A percentile compares a stretch with the other conserved stretches of the same genome.
Conservation (phyloP, 2,888 invertebrate genomes). For the Drosophila formosana region DNA sequence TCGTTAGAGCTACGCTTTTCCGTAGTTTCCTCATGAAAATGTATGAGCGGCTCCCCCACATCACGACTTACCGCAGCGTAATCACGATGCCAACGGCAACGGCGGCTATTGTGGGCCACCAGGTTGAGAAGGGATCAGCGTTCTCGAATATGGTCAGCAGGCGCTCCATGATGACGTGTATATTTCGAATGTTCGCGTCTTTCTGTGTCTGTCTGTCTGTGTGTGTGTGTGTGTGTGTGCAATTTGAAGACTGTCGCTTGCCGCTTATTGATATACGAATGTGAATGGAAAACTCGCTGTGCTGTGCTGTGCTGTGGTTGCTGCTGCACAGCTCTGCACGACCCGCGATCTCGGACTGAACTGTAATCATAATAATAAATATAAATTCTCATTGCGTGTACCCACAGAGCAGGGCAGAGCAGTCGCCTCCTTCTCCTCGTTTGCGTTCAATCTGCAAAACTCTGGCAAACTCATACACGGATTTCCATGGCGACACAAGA, state of each 20-base stretch:
- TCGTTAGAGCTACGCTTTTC: slow-evolving; percentile 47
- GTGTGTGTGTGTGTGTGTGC: not conserved
- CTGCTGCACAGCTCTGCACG: slow-evolving; percentile 43
- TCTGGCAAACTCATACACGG: slow-evolving; percentile 27
- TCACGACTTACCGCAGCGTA: slow-evolving; percentile 86
- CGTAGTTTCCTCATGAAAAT: slow-evolving; percentile 54
- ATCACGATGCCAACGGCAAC: slow-evolving; percentile 85
- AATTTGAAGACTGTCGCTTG: slow-evolving; percentile 36
- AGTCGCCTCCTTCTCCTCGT: not conserved
- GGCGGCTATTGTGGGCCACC: slow-evolving; percentile 87
- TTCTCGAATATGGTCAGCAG: slow-evolving; percentile 82
- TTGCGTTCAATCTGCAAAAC: not conserved
- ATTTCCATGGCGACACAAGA: slow-evolving; percentile 51
- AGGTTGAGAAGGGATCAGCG: slow-evolving; percentile 85
- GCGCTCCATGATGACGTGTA: slow-evolving; percentile 75
- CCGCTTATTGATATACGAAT: slow-evolving; percentile 53
- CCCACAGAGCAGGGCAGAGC: slow-evolving; percentile 15
- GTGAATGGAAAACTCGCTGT: not conserved
- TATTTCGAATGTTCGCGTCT: not conserved
- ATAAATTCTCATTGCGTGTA: slow-evolving; percentile 63
- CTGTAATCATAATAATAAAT: slow-evolving; percentile 67
- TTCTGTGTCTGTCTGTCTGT: not conserved
- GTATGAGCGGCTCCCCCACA: slow-evolving; percentile 26
- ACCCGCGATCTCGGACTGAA: slow-evolving; percentile 55
- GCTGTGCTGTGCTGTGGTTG: not conserved